Evolutionary conservation across 1,140 invertebrate species (phyloP).

Genomic region (Oedothorax gibbosus): DNA sequence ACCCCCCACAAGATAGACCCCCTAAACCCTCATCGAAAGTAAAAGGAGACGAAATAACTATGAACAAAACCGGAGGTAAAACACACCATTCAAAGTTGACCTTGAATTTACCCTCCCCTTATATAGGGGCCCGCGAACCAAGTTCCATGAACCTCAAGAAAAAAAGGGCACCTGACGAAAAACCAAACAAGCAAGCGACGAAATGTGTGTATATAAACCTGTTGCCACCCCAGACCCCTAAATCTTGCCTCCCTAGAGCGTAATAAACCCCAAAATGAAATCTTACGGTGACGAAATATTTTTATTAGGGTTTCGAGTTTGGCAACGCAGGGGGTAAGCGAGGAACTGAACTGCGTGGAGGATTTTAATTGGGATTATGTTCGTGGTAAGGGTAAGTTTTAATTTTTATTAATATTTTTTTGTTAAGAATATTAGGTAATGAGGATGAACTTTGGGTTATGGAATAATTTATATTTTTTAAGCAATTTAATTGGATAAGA

Average conservation of each 20-base stretch:
- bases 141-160: slow-evolving; percentile 34
- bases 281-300: slow-evolving; percentile 10
- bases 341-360: no score
- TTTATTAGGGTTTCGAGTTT: no score
- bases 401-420: no score
- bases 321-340: no score
- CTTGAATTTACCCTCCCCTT: slow-evolving; percentile 3
- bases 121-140: not conserved
- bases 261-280: slow-evolving; percentile 25
- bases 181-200: slow-evolving; percentile 9
- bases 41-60: slow-evolving; percentile 32
- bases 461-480: no score
- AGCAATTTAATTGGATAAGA: no score
- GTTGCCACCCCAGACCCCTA: slow-evolving; percentile 30
- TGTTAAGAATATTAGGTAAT: no score
- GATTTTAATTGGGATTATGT: no score
- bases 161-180: slow-evolving; percentile 31
- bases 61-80: slow-evolving; percentile 4
- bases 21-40: not conserved
- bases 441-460: no score
- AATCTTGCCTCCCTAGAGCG: slow-evolving; percentile 17
- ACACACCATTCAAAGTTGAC: not conserved
- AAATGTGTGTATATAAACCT: slow-evolving; percentile 38
- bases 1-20: no score
- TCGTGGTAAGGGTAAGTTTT: no score